Evolutionary conservation across 2,113 vertebrate genomes (phyloP).

Genomic region (Recurvirostra avosetta): DNA sequence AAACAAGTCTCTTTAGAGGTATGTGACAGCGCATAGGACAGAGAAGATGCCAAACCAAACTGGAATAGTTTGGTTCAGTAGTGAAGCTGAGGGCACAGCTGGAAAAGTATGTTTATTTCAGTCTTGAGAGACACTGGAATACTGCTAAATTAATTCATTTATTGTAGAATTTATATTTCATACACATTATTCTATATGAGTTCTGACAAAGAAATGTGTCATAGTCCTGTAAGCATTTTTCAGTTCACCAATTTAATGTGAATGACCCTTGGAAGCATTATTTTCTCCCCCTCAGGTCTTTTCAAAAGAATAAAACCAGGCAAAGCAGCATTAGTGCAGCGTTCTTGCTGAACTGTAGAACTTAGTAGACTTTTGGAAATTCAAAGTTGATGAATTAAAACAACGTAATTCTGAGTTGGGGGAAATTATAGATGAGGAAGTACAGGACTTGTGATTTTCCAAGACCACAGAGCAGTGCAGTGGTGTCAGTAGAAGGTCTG

Average conservation of each 20-base stretch:
- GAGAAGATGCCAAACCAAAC: not conserved
- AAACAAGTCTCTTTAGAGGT: not conserved
- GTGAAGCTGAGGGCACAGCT: not conserved
- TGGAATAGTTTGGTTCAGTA: not conserved
- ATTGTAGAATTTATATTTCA: not conserved
- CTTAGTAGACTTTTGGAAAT: not conserved
- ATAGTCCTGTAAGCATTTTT: not conserved
- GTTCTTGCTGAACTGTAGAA: not conserved
- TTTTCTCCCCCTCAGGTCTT: not conserved
- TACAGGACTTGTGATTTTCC: not conserved
- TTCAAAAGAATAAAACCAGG: not conserved
- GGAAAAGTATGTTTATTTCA: not conserved
- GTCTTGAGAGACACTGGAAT: not conserved
- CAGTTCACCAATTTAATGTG: not conserved
- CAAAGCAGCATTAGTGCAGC: not conserved
- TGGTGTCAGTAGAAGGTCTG: not conserved
- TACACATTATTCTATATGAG: not conserved
- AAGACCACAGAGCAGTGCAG: not conserved
- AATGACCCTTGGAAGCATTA: not conserved
- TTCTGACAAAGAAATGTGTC: not conserved
- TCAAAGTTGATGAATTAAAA: not conserved
- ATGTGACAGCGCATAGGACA: not conserved
- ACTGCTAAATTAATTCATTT: not conserved
- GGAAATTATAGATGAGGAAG: not conserved
- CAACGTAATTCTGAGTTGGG: not conserved